Base-by-base conservation (phyloP, 2,888 invertebrate species). In the Tenodera sinensis region DNA sequence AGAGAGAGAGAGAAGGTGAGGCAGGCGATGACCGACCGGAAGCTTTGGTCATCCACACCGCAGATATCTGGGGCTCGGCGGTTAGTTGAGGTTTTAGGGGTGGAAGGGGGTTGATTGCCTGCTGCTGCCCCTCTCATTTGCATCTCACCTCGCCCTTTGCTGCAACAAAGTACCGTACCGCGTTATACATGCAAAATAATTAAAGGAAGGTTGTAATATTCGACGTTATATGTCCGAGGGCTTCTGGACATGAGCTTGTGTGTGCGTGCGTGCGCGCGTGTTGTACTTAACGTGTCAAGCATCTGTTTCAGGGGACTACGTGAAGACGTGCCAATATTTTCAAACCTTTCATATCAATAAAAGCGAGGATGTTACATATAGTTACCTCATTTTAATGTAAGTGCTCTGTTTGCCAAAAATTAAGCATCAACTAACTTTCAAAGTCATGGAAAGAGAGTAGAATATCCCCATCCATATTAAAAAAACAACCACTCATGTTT, bases 131-230 rank as follows among this genome's bases (percentile, higher is more conserved):
- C 81, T 71, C 87, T 87, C 87, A 87, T 87, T 87, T 87, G 87
- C 87, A 87, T 87, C 82, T 15, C 82, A 87, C 34, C 81, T 42
- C 82, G 81, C n/a, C 85, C 54, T 47, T 47, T 47, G 54, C 85
- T 85, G 42, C 87, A 87, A 83, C 34, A 83, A 83, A 87, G 87
- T 87, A 83, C 81, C 81, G 27, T 28, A 7, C 20, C n/a, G 30
- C 83, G 83, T 87, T 87, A 42, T 83, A 87, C 87, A 87, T 87
- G 87, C 82, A 25, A 87, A 87, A 87, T 87, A 87, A 87, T 87
- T 87, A 87, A 87, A 87, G 87, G 87, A 87, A 87, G 87, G 82
- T 34, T 87, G 87, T 83, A 87, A 87, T 83, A 87, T 87, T 83
- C 34, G 87, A 87, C 83, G 54, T 81, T 30, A 27, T 81, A 81